Evolutionary conservation across 2,888 invertebrate genomes (phyloP).

Genomic region (Apodemia mormo): DNA sequence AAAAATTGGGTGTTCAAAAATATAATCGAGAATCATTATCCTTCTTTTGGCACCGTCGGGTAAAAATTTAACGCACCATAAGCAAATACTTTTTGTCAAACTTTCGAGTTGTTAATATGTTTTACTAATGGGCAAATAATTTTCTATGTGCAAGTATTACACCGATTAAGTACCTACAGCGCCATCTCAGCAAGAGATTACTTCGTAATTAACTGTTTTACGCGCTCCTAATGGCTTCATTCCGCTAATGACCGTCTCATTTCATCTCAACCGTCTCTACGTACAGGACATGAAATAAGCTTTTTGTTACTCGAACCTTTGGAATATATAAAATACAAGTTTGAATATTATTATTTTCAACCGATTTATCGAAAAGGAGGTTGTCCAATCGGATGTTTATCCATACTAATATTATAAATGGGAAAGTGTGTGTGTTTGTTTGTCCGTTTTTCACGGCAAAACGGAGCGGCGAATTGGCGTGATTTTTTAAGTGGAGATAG

Average conservation of each 20-base stretch:
- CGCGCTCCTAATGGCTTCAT: slow-evolving; percentile 76
- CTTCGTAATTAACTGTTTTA: slow-evolving; percentile 76
- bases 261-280: slow-evolving; percentile 51
- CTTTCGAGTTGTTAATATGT: neutral
- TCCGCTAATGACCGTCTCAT: slow-evolving; percentile 70
- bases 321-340: neutral
- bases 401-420: too few species aligned
- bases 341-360: neutral
- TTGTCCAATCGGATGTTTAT: too few species aligned
- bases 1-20: too few species aligned
- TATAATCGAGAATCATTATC: too few species aligned
- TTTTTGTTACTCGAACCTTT: neutral
- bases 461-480: too few species aligned
- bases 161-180: slow-evolving; percentile 39
- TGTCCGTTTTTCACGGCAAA: too few species aligned
- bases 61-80: neutral
- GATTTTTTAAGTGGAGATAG: too few species aligned
- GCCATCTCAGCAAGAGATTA: slow-evolving; percentile 55
- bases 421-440: too few species aligned
- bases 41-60: too few species aligned
- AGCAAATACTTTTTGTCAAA: neutral
- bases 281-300: slow-evolving; percentile 19
- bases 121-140: slow-evolving; percentile 26
- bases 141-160: slow-evolving; percentile 41
- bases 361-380: too few species aligned